Evolutionary conservation across 2,888 invertebrate species (phyloP).

Genomic region (Drosophila mulleri): DNA sequence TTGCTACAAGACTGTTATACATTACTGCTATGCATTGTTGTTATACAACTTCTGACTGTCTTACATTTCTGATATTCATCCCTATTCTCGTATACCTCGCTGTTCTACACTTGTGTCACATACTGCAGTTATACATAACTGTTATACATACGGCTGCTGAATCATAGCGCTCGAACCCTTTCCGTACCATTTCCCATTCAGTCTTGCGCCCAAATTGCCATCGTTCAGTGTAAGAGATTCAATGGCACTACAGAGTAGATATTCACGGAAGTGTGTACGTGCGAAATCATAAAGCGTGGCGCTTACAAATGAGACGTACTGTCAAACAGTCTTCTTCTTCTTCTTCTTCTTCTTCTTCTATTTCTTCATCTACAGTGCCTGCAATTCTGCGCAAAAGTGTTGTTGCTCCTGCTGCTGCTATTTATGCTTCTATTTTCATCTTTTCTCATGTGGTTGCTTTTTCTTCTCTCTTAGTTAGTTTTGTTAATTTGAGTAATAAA

Average conservation of each 20-base stretch:
- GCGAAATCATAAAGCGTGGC: constrained; percentile 67
- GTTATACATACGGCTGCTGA: neutral
- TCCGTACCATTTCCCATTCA: neutral
- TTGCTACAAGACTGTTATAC: neutral
- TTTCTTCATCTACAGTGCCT: constrained; percentile 20
- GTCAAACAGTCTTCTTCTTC: constrained; percentile 24
- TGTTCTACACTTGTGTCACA: neutral
- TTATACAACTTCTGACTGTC: neutral
- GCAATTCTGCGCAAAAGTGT: constrained; percentile 22
- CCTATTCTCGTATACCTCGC: neutral
- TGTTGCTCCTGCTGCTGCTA: neutral
- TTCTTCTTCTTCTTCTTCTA: neutral
- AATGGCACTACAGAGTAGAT: constrained; percentile 1
- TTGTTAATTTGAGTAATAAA: constrained; percentile 70
- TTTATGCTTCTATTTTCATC: constrained; percentile 7
- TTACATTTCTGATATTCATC: neutral
- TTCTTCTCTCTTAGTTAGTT: constrained; percentile 20
- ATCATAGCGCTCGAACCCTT: neutral
- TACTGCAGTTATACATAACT: neutral
- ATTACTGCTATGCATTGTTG: neutral
- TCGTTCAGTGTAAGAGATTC: constrained; percentile 13
- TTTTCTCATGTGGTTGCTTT: neutral
- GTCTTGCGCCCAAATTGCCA: constrained; percentile 8
- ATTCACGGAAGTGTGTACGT: constrained; percentile 46
- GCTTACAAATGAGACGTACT: constrained; percentile 61